Base-by-base conservation (phyloP, 2,113 vertebrate genomes). In the Notarius quadriscutis region DNA sequence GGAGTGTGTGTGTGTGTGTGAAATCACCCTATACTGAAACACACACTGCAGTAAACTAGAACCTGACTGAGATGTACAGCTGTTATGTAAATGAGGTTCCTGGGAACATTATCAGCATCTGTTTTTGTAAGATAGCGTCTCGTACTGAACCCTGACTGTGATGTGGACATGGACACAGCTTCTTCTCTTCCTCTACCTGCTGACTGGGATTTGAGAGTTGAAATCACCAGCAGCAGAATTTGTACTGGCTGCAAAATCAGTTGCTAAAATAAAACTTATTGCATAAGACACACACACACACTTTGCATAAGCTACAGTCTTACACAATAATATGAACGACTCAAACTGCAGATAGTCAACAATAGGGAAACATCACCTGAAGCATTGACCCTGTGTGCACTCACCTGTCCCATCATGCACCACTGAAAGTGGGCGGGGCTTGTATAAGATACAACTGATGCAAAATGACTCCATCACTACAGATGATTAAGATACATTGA, bases 161-260 rank as follows among this genome's bases (percentile, higher is more conserved):
- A 27, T 57, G n/a, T 77, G 34, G 67, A 71, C 27, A 71, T 17
- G 14, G 50, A 15, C 51, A 57, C 17, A 0, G 2, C 25, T 30
- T 53, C 74, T 77, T 18, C 50, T 57, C 25, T 8, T 79, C n/a
- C 51, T 79, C 77, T 27, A 17, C 77, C 77, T 79, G 77, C 77
- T 55, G 51, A 27, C 18, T 30, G 51, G 51, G 77, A 79, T 11
- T 79, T 17, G 15, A 57, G 51, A 79, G 14, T 9, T 79, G 12
- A 57, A 79, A 79, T 30, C 77, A 79, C 51, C 77, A 79, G 51
- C 77, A 79, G 77, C 77, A 79, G 51, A 79, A 79, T 79, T 27
- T 57, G 75, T 55, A 57, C 77, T 57, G 12, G 15, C 25, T 57
- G n/a, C 30, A 8, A 79, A 79, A 30, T 57, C 53, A 2, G 53